Evolutionary conservation across 2,797 vertebrate genomes (phyloP), one percentile per base, ranked within the genome.

Genomic region (Chiroxiphia lanceolata): DNA sequence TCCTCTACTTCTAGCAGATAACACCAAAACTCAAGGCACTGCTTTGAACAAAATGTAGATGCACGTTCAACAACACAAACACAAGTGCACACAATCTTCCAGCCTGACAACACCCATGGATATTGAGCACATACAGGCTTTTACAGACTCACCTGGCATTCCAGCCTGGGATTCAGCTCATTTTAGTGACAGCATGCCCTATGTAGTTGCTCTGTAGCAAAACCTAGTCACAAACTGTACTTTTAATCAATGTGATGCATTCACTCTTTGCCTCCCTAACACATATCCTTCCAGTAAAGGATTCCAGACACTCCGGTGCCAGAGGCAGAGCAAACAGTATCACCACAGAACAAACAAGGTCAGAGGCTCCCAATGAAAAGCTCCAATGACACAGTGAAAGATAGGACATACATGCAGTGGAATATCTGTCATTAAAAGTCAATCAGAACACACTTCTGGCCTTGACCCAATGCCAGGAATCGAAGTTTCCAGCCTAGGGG

Each of bases 321-420:
- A 97, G 89, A 77, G 91, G 90, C 80, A 94, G 88, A 91, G 87
- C 93, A 96, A 96, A 97, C 75, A 97, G 93, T 50, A 89, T 53
- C 83, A 63, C 78, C 92, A 93, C 95, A 96, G 90, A 72, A 74
- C 90, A 96, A 95, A 95, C 91, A 96, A 86, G 45, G 54, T 47
- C 76, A 87, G 84, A 67, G 47, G 27, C 77, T 92, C 51, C 92
- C 82, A 38, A 7, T 74, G 79, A 91, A 96, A 96, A 95, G 89
- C 80, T 53, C 83, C 91, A 87, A 83, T 91, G 91, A 93, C 71
- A 94, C 53, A 91, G 68, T 42, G 27, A 47, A 88, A 94, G 90
- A 95, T 87, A 82, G 91, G 83, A 93, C 81, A 57, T 20, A 33
- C 22, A 38, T 15, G 36, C 51, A 79, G 40, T 4, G 53, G 38